These are phyloP conservation scores for Callyntrura sp. DNA, from an alignment of 2,888 invertebrate species.

Conservation along the genomic window DNA sequence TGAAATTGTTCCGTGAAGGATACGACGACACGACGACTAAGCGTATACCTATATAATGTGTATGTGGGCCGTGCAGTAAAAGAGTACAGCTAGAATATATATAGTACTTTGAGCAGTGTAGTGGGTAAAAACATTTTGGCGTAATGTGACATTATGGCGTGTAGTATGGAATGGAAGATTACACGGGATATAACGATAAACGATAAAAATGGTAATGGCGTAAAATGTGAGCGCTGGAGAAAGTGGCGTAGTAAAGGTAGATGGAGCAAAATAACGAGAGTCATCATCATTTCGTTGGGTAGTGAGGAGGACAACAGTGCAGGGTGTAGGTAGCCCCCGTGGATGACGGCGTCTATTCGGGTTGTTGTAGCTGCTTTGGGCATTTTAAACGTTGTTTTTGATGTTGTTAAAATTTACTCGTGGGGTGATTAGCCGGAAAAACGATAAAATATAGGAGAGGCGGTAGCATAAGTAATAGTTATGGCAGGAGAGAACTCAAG, in stretches of 20 bases:
- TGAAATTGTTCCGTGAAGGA: constrained; percentile 22
- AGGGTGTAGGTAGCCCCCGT: not conserved
- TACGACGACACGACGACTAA: not conserved
- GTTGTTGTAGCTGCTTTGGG: not conserved
- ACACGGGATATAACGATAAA: constrained; percentile 40
- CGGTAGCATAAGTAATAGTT: not conserved
- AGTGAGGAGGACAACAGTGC: not conserved
- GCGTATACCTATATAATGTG: not conserved
- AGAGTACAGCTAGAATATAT: no score
- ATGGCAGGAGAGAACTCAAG: not conserved
- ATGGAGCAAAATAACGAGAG: not conserved
- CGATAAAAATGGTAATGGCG: constrained; percentile 41
- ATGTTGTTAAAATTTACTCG: constrained; percentile 4
- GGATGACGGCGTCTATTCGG: not conserved
- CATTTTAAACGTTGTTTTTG: not conserved
- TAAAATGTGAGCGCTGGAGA: not conserved
- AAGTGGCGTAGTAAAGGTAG: constrained; percentile 3
- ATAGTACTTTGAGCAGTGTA: no score
- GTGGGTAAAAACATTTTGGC: not conserved
- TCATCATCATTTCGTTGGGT: not conserved
- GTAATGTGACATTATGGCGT: not conserved
- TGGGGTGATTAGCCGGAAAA: not conserved
- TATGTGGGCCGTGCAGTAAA: no score
- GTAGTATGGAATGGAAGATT: constrained; percentile 26
- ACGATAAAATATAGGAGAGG: not conserved